A percentile compares a stretch with the other conserved stretches of the same genome.
phyloP scores from a whole-genome alignment of 2,113 vertebrate species.

The Fregetta grallaria region DNA sequence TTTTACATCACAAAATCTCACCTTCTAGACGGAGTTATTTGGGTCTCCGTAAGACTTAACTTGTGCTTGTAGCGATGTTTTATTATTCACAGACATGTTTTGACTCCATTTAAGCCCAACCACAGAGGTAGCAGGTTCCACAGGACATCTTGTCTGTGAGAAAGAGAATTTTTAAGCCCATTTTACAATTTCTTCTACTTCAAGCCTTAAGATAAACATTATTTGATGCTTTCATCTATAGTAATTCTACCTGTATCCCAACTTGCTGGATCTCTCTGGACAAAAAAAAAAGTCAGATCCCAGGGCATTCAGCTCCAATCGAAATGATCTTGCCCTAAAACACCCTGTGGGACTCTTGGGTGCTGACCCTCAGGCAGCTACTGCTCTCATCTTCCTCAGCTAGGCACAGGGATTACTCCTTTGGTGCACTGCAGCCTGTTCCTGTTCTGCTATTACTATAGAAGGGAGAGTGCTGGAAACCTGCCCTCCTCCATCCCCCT shows the following conservation, averaged over 20 bases:
- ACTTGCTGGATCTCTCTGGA: background rate
- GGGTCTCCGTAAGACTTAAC: background rate
- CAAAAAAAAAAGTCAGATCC: too few species aligned
- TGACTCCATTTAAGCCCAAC: background rate
- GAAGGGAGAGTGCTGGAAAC: background rate
- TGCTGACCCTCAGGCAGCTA: background rate
- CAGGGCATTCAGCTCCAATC: background rate
- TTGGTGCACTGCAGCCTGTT: background rate
- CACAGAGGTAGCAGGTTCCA: background rate
- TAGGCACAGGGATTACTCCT: background rate
- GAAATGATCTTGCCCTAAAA: background rate
- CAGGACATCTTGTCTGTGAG: background rate
- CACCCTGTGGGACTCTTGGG: too few species aligned
- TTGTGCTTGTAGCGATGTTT: background rate
- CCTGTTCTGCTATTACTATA: background rate
- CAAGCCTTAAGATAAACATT: background rate
- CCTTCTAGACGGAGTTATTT: background rate
- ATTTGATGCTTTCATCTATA: background rate
- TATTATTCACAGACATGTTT: background rate
- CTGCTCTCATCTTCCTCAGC: background rate
- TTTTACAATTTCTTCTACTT: background rate
- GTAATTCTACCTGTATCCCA: background rate
- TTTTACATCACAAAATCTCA: background rate
- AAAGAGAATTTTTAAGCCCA: background rate
- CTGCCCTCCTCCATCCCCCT: background rate